These are phyloP conservation scores for Micromesistius poutassou DNA, from an alignment of 2,797 vertebrate genomes.

Conservation along the genomic window DNA sequence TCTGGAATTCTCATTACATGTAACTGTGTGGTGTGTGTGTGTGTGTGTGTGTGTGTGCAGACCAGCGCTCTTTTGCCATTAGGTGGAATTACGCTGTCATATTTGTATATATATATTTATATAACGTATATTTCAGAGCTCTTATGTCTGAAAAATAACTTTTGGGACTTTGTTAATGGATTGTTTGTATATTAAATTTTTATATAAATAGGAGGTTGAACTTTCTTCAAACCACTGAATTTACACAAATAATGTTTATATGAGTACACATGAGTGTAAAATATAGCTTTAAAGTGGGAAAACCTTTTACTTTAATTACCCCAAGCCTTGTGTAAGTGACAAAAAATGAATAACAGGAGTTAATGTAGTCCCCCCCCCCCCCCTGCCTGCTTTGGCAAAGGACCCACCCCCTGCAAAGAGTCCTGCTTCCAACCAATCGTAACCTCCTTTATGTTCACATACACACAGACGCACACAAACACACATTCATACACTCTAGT, in stretches of 20 bases:
- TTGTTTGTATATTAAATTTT: background rate
- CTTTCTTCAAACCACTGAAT: background rate
- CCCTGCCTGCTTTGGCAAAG: constrained; percentile 25
- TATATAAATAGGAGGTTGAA: background rate
- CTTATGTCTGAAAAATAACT: constrained; percentile 22
- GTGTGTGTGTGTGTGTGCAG: constrained; percentile 11
- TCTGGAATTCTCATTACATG: constrained; percentile 63
- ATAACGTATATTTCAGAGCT: constrained; percentile 29
- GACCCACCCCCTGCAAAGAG: constrained; percentile 66
- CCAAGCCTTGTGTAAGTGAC: constrained; percentile 34
- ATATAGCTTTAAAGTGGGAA: background rate
- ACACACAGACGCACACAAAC: constrained; percentile 46
- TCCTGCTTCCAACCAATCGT: constrained; percentile 32
- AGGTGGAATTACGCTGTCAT: constrained; percentile 32
- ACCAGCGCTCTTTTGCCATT: constrained; percentile 33
- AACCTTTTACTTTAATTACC: constrained; percentile 14
- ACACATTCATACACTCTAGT: constrained; percentile 55
- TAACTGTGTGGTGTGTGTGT: constrained; percentile 5
- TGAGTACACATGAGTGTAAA: background rate
- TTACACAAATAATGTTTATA: background rate
- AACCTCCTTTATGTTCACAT: background rate
- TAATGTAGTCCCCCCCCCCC: constrained; percentile 14
- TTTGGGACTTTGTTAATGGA: constrained; percentile 9
- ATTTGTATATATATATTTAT: constrained; percentile 14
- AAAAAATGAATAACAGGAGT: constrained; percentile 21